Conservation (phyloP, 2,888 invertebrate species). For the Drosophila leonis region DNA sequence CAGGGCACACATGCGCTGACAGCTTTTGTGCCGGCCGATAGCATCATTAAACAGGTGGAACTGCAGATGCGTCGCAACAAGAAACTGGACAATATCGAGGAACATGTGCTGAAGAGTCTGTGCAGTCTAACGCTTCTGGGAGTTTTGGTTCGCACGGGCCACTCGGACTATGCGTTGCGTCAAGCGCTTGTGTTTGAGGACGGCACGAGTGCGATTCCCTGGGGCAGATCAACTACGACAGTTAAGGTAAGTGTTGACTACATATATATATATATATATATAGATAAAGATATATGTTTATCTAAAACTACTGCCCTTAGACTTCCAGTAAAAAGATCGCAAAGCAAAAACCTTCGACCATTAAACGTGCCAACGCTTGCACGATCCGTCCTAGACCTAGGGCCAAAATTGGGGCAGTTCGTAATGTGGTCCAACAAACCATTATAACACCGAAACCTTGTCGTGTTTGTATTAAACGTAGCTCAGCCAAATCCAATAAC, state of each 20-base stretch:
- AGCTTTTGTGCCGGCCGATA: not conserved
- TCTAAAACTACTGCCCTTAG: not conserved
- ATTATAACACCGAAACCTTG: not conserved
- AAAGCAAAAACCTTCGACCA: not conserved
- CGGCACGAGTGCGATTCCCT: not conserved
- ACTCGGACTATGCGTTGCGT: slow-evolving; percentile 16
- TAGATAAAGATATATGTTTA: not conserved
- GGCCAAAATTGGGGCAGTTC: not conserved
- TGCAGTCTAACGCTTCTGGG: slow-evolving; percentile 19
- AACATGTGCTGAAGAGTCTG: not conserved
- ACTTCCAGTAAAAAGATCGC: not conserved
- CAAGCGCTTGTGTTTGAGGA: slow-evolving; percentile 4
- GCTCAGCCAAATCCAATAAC: not conserved
- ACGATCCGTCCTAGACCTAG: not conserved
- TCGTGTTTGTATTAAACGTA: not conserved
- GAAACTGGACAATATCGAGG: accelerated
- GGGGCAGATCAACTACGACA: not conserved
- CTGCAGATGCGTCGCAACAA: not conserved
- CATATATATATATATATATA: not conserved
- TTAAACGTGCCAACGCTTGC: not conserved
- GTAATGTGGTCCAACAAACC: not conserved
- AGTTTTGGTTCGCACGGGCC: slow-evolving; percentile 11
- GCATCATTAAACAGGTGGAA: slow-evolving; percentile 1
- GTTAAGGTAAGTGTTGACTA: not conserved
- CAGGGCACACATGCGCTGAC: not conserved